These are phyloP conservation scores for Drosophila seguyi DNA, from an alignment of 1,140 invertebrate species.

Conservation along the genomic window DNA sequence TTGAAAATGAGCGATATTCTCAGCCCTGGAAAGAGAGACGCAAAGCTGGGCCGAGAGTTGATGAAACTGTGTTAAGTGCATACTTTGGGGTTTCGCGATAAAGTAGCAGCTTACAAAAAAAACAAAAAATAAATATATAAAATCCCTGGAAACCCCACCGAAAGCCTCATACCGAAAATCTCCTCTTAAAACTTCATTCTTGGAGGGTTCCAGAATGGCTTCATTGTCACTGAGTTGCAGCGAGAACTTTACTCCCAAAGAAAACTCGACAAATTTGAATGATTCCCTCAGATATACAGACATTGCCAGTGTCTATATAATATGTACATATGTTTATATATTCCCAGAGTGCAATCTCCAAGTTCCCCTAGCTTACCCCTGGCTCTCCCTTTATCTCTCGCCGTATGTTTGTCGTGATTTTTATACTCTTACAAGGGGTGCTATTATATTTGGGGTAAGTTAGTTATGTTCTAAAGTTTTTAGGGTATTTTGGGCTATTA, in stretches of 20 bases:
- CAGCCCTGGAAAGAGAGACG: slow-evolving; percentile 35
- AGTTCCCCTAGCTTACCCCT: slow-evolving; percentile 7
- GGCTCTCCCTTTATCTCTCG: slow-evolving; percentile 9
- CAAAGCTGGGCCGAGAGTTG: slow-evolving; percentile 4
- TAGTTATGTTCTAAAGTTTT: neutral
- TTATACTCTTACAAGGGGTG: neutral
- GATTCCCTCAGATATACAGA: slow-evolving; percentile 29
- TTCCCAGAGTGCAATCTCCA: slow-evolving; percentile 36
- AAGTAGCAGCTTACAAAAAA: slow-evolving; percentile 15
- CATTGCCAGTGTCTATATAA: neutral
- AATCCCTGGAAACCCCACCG: neutral
- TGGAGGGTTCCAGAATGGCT: slow-evolving; percentile 52
- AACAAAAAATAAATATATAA: neutral
- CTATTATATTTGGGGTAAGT: no score
- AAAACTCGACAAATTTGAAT: slow-evolving; percentile 50
- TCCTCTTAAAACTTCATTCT: slow-evolving; percentile 16
- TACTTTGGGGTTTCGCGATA: slow-evolving; percentile 33
- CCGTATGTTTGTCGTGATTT: slow-evolving; percentile 21
- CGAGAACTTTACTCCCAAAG: slow-evolving; percentile 3
- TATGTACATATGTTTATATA: neutral
- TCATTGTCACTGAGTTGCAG: slow-evolving; percentile 64
- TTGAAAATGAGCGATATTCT: slow-evolving; percentile 82
- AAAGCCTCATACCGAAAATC: neutral
- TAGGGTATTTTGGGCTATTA: no score
- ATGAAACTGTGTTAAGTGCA: slow-evolving; percentile 76